Base-by-base conservation (phyloP, 2,888 invertebrate species). In the Salticus scenicus region DNA sequence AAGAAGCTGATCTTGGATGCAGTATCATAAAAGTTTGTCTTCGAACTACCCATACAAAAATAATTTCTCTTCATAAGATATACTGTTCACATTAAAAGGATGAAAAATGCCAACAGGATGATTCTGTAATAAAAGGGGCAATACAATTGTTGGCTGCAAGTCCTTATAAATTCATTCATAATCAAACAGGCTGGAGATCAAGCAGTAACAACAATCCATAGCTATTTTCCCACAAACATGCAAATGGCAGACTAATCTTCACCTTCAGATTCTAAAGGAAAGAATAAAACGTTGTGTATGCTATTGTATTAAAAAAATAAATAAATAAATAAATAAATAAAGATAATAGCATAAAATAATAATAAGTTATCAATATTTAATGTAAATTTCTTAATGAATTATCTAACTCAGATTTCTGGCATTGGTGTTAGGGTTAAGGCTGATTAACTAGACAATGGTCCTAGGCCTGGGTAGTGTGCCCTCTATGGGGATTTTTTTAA, bases 21-120 rank as follows among this genome's bases (percentile, higher is more conserved):
- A 57, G 24, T 57, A 24, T 27, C 67, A 67, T 67, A 67, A 67
- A 67, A 67, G 67, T 31, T 67, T 31, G 33, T 51, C 31, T 47
- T 33, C 72, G 24, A 64, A 42, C 70, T 77, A 83, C 28, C 27
- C 47, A 83, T 77, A 83, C 42, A 83, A 83, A 83, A 83, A 83
- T 83, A 83, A 73, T 63, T 66, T 77, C 72, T 83, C 76, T 42
- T 77, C 57, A 27, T 67, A 73, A 57, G n/a, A 77, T 77, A 72
- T 57, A 57, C 41, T 80, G 77, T 76, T 69, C 42, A 37, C 31
- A 75, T 67, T 77, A 73, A 81, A 83, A 77, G 72, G 77, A 51
- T 77, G 77, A 77, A 66, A 77, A 33, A 42, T 69, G 37, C 42
- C 64, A 51, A 69, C 41, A 83, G 63, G 72, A 77, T 77, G 57